A percentile compares a stretch with the other conserved stretches of the same genome.
These are phyloP conservation scores for Procavia capensis DNA, from an alignment of 2,113 vertebrate species.

Conservation along the genomic window DNA sequence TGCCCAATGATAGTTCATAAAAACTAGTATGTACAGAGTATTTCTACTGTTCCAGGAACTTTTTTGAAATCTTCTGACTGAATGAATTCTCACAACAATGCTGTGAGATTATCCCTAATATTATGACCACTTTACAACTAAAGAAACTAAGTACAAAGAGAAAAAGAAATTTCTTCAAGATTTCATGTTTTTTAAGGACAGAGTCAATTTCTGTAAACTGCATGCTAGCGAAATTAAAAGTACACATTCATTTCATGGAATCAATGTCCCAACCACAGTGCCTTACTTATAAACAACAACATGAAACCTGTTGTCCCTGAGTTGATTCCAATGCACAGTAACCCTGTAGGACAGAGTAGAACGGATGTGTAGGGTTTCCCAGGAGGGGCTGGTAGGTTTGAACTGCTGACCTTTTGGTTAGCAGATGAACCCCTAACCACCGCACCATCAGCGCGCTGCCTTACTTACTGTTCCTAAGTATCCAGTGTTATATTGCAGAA, in stretches of 20 bases:
- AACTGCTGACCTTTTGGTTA: no score
- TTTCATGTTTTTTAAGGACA: fast-evolving
- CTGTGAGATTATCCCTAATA: not conserved
- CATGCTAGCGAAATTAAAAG: not conserved
- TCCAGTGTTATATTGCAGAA: not conserved
- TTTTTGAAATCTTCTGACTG: not conserved
- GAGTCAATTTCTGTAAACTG: not conserved
- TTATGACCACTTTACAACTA: not conserved
- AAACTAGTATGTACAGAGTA: not conserved
- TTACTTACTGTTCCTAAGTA: not conserved
- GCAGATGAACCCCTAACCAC: no score
- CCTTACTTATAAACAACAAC: not conserved
- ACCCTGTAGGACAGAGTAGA: no score
- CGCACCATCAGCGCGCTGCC: no score
- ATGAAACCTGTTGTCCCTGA: no score
- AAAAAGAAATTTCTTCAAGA: not conserved
- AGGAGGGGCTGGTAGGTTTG: no score
- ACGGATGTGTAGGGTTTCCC: no score
- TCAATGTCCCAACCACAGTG: not conserved
- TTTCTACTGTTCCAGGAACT: not conserved
- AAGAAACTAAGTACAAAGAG: not conserved
- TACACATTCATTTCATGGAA: not conserved
- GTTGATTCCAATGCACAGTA: no score
- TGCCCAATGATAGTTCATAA: not conserved
- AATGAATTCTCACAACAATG: not conserved